Evolutionary conservation across 2,888 invertebrate species (phyloP), one percentile per base, ranked within the genome.

Genomic region (Formica aserva): DNA sequence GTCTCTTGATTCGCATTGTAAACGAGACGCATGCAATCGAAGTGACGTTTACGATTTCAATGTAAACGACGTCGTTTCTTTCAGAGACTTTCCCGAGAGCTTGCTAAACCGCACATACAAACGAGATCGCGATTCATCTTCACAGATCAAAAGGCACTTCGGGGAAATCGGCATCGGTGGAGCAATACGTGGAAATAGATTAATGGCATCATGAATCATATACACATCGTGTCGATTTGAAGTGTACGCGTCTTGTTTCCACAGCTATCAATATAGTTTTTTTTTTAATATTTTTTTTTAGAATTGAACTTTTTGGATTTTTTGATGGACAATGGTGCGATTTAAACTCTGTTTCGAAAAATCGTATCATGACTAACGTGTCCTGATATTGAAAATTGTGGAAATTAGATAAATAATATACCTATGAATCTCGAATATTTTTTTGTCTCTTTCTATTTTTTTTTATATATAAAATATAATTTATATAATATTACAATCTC

Each of bases 91-190:
- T 66, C 78, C 78, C 41, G 6, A 35, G 35, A 63, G 65, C 52
- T 55, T 57, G 77, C 77, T 69, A 82, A 85, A 55, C 62, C 72
- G 18, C 77, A 41, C 48, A 29, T 55, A 76, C 83, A 84, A 77
- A 77, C 65, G 62, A 78, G 52, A 55, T 13, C 35, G 87, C 77
- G 93, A 94, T 93, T 93, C 93, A 92, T 94, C 93, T 93, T 90
- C 85, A 87, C 91, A 93, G 94, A 94, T 94, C 93, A 94, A 94
- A 94, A 92, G 93, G 87, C 90, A 77, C 87, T 94, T 94, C 94
- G 92, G 71, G 89, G 93, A 94, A 94, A 94, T 94, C 91, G 91
- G 91, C 91, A 91, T 89, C 88, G 90, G 75, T 82, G 76, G 82
- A 81, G 85, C 85, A 88, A 89, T 88, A 89, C 91, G 91, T 92